Conservation (phyloP, 2,797 vertebrate genomes). For the Eupleurogrammus muticus region DNA sequence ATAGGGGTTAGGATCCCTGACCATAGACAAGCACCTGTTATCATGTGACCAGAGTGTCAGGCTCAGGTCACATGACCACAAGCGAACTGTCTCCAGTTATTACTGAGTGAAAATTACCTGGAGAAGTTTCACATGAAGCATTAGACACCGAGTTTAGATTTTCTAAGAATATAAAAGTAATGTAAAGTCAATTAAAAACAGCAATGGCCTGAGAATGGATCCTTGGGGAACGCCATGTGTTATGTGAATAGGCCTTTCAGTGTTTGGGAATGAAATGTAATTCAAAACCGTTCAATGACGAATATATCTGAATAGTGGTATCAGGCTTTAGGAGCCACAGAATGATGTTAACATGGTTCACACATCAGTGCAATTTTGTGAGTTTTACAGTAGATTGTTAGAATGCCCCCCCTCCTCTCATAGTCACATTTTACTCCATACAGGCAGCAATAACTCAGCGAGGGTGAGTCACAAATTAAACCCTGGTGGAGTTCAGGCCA, state of each 20-base stretch:
- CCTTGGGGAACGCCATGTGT: conserved; percentile 28
- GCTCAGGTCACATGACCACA: background rate
- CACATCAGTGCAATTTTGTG: conserved; percentile 6
- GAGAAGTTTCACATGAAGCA: background rate
- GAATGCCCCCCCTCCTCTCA: conserved; percentile 4
- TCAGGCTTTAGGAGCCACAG: background rate
- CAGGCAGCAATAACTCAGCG: conserved; percentile 15
- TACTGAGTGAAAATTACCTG: background rate
- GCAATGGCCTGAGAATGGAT: background rate
- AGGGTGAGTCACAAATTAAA: conserved; percentile 51
- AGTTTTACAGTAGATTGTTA: conserved; percentile 4
- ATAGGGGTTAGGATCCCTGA: background rate
- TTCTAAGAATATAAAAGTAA: background rate
- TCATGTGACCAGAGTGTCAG: background rate
- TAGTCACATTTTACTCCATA: conserved; percentile 24
- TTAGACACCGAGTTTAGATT: background rate
- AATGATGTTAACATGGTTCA: no score
- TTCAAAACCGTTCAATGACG: background rate
- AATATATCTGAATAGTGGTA: background rate
- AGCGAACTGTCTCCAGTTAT: background rate
- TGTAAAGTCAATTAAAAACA: background rate
- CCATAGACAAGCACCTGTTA: background rate
- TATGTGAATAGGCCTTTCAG: background rate
- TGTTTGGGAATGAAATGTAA: background rate
- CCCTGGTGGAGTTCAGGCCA: conserved; percentile 42